Base-by-base conservation (phyloP, 2,888 invertebrate genomes). In the Eristalinus aeneus region DNA sequence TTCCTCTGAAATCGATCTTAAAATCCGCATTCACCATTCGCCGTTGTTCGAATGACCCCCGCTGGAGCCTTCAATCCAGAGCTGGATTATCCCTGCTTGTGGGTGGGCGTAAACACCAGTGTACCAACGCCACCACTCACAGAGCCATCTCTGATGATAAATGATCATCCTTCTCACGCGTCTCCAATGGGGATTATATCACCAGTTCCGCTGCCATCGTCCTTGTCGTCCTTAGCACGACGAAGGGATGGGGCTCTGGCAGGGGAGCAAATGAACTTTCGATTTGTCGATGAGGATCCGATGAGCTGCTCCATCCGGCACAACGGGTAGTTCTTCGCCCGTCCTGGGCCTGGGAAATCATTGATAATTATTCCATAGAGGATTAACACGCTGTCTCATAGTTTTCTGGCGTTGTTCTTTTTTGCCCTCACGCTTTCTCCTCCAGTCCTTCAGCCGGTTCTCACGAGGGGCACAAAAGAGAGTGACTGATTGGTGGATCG, bases 291-390 rank as follows among this genome's bases (percentile, higher is more conserved):
- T 72, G 39, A 46, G 74, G 67, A 84, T 72, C 74, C 36, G 56
- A 69, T 60, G 69, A 71, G 75, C 71, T 76, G 72, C 46, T 46
- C 46, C 46, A 46, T 85, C 67, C 71, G 36, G 56, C 65, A 23
- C 74, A 58, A 65, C 36, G 65, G 63, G 36, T 74, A 61, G 64
- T 64, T 78, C 73, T 20, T 39, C 61, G 11, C 46, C 5, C 6
- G 63, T 31, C 39, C 60, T 46, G 20, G 58, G 32, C 60, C 58
- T 46, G 46, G 39, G 75, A 75, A 84, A 75, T 85, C 76, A 73
- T 81, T 75, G 81, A 81, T 85, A 85, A 85, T 85, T 85, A 85
- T 81, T 85, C 85, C 85, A 54, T 16, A 16, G 85, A 85, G 85
- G 68, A 77, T 73, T 85, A 73, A 76, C 81, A 81, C 73, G 68